Evolutionary conservation across 2,888 invertebrate genomes (phyloP).

Genomic region (Dyspetes luteomarginatus): DNA sequence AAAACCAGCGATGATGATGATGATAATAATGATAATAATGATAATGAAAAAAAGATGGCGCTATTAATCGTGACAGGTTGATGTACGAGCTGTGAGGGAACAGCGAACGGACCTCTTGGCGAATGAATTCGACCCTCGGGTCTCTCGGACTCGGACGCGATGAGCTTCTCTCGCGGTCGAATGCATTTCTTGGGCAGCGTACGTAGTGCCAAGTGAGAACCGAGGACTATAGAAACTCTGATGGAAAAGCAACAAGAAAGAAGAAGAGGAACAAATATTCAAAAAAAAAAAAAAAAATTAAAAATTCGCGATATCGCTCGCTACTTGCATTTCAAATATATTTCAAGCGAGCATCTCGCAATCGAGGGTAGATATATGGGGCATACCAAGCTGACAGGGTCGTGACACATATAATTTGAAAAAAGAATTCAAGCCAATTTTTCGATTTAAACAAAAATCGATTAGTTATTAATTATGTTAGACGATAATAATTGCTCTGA

Average conservation of each 20-base stretch:
- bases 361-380: not conserved
- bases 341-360: conserved; percentile 12
- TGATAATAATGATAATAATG: conserved; percentile 21
- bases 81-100: conserved; percentile 77
- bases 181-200: conserved; percentile 42
- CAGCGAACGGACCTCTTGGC: conserved; percentile 68
- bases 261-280: not conserved
- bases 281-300: not conserved
- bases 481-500: no score
- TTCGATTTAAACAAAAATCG: no score
- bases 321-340: conserved; percentile 57
- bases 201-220: conserved; percentile 7
- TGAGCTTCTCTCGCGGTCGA: conserved; percentile 54
- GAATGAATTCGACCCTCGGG: conserved; percentile 76
- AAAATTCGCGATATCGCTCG: conserved; percentile 45
- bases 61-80: conserved; percentile 81
- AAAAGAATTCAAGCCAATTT: no score
- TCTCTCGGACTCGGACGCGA: conserved; percentile 50
- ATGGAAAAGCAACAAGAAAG: conserved; percentile 44
- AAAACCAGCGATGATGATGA: conserved; percentile 34
- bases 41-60: conserved; percentile 71
- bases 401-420: no score
- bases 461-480: no score
- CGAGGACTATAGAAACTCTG: conserved; percentile 21
- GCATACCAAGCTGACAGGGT: no score